phyloP scores from a whole-genome alignment of 2,797 vertebrate genomes.

The Adelosebastes latens region DNA sequence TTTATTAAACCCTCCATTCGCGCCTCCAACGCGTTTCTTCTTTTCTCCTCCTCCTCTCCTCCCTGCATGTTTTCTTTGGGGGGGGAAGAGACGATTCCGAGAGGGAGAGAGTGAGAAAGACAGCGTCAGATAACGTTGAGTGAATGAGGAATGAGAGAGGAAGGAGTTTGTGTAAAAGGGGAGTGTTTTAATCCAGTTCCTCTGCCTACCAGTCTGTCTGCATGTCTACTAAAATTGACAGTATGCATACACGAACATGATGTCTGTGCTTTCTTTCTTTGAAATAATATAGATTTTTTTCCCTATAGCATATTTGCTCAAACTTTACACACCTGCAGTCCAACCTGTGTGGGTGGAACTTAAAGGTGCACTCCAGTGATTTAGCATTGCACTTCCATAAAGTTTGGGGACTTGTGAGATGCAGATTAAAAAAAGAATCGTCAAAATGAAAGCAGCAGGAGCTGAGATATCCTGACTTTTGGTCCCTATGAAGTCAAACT shows the following conservation, averaged over 20 bases:
- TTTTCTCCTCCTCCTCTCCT: constrained; percentile 71
- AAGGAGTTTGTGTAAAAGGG: constrained; percentile 39
- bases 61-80: constrained; percentile 77
- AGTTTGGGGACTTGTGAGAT: background rate
- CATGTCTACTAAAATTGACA: background rate
- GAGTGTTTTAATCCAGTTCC: constrained; percentile 57
- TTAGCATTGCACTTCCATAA: background rate
- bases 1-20: no score
- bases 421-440: background rate
- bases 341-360: background rate
- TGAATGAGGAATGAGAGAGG: constrained; percentile 36
- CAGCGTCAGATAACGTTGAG: constrained; percentile 44
- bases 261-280: background rate
- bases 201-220: constrained; percentile 4
- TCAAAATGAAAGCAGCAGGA: background rate
- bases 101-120: constrained; percentile 43
- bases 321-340: background rate
- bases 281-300: background rate
- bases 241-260: background rate
- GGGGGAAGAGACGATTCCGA: constrained; percentile 16
- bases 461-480: background rate
- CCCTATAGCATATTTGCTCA: background rate
- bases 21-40: constrained; percentile 52
- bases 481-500: rapidly evolving
- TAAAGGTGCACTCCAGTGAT: background rate